phyloP scores from a whole-genome alignment of 1,140 invertebrate species.

The Chelonus insularis region DNA sequence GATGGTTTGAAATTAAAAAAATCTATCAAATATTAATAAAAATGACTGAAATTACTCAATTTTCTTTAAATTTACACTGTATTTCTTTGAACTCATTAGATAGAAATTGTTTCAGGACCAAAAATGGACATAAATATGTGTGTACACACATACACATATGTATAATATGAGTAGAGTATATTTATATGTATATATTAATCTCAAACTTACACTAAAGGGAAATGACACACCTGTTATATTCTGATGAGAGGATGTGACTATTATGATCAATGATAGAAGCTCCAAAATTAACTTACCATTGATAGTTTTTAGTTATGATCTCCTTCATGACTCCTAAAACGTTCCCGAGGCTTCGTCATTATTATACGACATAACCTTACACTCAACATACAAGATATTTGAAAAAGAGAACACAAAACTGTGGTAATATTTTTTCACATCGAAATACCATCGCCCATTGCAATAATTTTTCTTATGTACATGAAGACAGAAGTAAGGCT shows the following conservation, averaged over 20 bases:
- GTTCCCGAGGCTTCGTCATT: slow-evolving; percentile 14
- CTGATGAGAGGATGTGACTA: too few species aligned
- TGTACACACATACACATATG: too few species aligned
- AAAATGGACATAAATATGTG: slow-evolving; percentile 9
- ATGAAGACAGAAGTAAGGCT: neutral
- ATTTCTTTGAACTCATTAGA: slow-evolving; percentile 26
- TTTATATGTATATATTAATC: neutral
- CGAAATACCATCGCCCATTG: slow-evolving; percentile 13
- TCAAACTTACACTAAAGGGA: slow-evolving; percentile 6
- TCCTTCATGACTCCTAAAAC: slow-evolving; percentile 17
- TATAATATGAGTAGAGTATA: too few species aligned
- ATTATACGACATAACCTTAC: slow-evolving; percentile 33
- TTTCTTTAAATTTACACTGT: slow-evolving; percentile 15
- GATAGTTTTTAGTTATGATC: neutral
- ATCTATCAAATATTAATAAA: too few species aligned
- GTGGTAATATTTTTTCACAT: slow-evolving; percentile 14
- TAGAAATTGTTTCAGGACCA: neutral
- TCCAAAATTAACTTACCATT: slow-evolving; percentile 17
- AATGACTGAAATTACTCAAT: too few species aligned
- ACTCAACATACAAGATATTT: slow-evolving; percentile 27
- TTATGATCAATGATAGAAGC: too few species aligned
- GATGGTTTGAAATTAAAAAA: too few species aligned
- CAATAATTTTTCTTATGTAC: neutral
- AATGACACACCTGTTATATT: slow-evolving; percentile 31
- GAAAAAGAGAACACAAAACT: slow-evolving; percentile 24